Percentiles rank a stretch among this genome's conserved stretches.
These are phyloP conservation scores for Synanthedon tipuliformis DNA, from an alignment of 2,888 invertebrate genomes.

Conservation along the genomic window DNA sequence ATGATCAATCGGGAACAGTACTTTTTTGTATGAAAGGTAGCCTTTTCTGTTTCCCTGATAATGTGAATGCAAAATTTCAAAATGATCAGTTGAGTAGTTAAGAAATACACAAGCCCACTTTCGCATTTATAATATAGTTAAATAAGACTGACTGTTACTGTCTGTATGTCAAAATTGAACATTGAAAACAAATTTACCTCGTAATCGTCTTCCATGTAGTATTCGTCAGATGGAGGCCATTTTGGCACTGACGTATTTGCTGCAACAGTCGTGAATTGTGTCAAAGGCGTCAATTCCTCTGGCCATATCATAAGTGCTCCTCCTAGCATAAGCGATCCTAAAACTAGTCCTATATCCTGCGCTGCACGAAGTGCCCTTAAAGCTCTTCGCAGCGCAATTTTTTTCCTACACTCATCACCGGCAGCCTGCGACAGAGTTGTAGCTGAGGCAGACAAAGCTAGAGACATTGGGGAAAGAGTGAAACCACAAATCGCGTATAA, in stretches of 20 bases:
- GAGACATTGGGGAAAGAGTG: conserved; percentile 67
- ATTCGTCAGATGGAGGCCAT: conserved; percentile 60
- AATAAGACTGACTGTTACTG: no score
- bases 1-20: no score
- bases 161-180: no score
- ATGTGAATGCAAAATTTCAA: no score
- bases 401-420: conserved; percentile 48
- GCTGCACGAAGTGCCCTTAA: conserved; percentile 53
- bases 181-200: conserved; percentile 40
- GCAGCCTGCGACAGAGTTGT: conserved; percentile 70
- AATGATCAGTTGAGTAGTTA: no score
- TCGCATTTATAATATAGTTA: no score
- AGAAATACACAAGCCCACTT: no score
- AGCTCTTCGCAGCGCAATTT: conserved; percentile 49
- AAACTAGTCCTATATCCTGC: conserved; percentile 54
- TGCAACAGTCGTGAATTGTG: conserved; percentile 45
- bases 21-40: no score
- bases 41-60: no score
- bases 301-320: conserved; percentile 63
- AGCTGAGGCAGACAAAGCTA: conserved; percentile 69
- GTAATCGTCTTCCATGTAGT: conserved; percentile 66
- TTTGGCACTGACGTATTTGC: conserved; percentile 43
- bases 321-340: conserved; percentile 50
- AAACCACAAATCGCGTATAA: conserved; percentile 66
- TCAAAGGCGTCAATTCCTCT: conserved; percentile 48